These are phyloP conservation scores for Chaetorhynchus papuensis DNA, from an alignment of 2,113 vertebrate species.

Conservation along the genomic window DNA sequence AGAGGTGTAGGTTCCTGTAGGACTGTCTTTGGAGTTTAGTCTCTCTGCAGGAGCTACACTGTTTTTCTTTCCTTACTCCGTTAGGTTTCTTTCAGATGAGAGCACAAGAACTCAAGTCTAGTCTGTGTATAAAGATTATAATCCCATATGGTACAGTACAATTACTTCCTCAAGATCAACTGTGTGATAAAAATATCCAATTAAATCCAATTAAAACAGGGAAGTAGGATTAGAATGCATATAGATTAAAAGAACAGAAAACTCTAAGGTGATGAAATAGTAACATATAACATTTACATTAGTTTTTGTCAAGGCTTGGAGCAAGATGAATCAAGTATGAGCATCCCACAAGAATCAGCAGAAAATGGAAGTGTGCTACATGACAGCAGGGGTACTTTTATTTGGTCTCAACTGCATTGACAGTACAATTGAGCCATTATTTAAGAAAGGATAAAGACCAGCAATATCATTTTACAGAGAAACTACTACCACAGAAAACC, in stretches of 20 bases:
- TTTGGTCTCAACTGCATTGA: background rate
- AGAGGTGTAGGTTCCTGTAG: background rate
- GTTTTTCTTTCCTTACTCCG: background rate
- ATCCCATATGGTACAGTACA: background rate
- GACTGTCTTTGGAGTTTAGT: background rate
- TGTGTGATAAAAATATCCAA: background rate
- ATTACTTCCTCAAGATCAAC: background rate
- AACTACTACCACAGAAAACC: background rate
- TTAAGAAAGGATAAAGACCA: background rate
- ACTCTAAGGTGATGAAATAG: background rate
- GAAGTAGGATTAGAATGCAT: background rate
- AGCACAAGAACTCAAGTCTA: background rate
- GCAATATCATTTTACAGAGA: background rate
- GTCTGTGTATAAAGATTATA: background rate
- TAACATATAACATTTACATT: background rate
- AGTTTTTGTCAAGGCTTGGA: background rate
- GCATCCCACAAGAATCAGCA: background rate
- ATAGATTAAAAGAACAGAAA: background rate
- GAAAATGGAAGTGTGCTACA: background rate
- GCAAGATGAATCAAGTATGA: background rate
- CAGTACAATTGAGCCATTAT: background rate
- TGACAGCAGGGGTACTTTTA: background rate
- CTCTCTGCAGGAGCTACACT: background rate
- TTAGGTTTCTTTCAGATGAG: background rate
- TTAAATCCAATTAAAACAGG: background rate